Conservation (phyloP, 2,113 vertebrate genomes). For the Micronycteris hirsuta region DNA sequence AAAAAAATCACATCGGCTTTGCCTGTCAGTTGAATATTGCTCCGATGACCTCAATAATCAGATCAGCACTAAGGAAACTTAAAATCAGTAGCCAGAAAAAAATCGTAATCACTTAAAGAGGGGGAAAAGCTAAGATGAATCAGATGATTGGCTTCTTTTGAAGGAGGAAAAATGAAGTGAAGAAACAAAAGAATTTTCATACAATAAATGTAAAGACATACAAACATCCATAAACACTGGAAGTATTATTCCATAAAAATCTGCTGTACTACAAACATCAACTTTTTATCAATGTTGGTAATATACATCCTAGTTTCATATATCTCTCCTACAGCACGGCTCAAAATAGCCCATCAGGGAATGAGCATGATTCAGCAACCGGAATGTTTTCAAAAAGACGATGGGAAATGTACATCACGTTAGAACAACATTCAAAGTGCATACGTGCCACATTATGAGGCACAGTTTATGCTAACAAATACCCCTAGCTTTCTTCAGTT, state of each 20-base stretch:
- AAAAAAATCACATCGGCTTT: not conserved
- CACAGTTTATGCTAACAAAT: slow-evolving; percentile 12
- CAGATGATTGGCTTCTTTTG: not conserved
- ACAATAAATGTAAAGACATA: not conserved
- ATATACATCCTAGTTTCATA: slow-evolving; percentile 57
- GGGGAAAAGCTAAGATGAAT: not conserved
- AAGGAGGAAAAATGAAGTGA: not conserved
- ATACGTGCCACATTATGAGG: not conserved
- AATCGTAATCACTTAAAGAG: not conserved
- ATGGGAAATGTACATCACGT: slow-evolving; percentile 25
- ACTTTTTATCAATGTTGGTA: slow-evolving; percentile 37
- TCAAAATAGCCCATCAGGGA: slow-evolving; percentile 37
- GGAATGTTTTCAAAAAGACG: slow-evolving; percentile 54
- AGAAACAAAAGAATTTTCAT: not conserved
- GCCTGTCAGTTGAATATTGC: not conserved
- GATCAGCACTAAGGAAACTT: not conserved
- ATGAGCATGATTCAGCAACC: slow-evolving; percentile 66
- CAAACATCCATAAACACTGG: not conserved
- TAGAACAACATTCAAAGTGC: not conserved
- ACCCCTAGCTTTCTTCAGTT: not conserved
- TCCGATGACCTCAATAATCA: slow-evolving; percentile 11
- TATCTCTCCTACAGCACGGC: slow-evolving; percentile 34
- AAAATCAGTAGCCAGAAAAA: slow-evolving; percentile 8
- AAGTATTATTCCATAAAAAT: not conserved
- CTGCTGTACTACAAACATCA: not conserved